A percentile compares a stretch with the other conserved stretches of the same genome.
phyloP scores from a whole-genome alignment of 2,888 invertebrate genomes.

The Eristalinus aeneus region DNA sequence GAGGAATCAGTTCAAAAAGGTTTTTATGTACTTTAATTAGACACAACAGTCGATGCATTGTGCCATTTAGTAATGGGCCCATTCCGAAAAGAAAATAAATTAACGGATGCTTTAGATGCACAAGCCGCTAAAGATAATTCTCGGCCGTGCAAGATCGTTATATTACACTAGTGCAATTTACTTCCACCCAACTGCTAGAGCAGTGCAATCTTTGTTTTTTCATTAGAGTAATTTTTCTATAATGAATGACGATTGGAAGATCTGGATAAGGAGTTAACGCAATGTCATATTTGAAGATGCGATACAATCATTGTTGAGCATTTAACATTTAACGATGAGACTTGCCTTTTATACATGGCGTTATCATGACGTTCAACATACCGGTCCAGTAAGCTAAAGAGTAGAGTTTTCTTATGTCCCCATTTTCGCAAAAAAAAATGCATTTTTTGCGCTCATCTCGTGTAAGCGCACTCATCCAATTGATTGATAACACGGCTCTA shows the following conservation, averaged over 20 bases:
- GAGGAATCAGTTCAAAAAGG: too few species aligned
- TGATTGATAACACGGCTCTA: constrained; percentile 54
- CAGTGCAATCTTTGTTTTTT: too few species aligned
- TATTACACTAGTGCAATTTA: too few species aligned
- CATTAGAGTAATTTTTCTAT: too few species aligned
- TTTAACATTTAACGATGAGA: constrained; percentile 8
- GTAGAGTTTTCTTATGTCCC: constrained; percentile 33
- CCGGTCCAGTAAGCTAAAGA: constrained; percentile 50
- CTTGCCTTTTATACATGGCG: not conserved
- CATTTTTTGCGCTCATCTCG: constrained; percentile 46
- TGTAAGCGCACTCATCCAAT: constrained; percentile 39
- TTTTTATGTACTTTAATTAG: too few species aligned
- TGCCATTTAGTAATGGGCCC: too few species aligned
- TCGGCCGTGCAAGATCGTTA: too few species aligned
- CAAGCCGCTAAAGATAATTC: too few species aligned
- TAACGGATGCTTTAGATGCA: too few species aligned
- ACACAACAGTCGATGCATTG: too few species aligned
- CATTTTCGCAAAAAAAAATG: constrained; percentile 53
- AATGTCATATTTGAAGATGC: not conserved
- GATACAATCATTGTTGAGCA: not conserved
- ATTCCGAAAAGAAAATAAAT: too few species aligned
- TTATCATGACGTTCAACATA: constrained; percentile 32
- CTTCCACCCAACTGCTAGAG: too few species aligned
- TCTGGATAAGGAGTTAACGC: not conserved
- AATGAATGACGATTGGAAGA: not conserved